These are phyloP conservation scores for Alentia gelatinosa DNA, from an alignment of 2,888 invertebrate genomes.

Conservation along the genomic window DNA sequence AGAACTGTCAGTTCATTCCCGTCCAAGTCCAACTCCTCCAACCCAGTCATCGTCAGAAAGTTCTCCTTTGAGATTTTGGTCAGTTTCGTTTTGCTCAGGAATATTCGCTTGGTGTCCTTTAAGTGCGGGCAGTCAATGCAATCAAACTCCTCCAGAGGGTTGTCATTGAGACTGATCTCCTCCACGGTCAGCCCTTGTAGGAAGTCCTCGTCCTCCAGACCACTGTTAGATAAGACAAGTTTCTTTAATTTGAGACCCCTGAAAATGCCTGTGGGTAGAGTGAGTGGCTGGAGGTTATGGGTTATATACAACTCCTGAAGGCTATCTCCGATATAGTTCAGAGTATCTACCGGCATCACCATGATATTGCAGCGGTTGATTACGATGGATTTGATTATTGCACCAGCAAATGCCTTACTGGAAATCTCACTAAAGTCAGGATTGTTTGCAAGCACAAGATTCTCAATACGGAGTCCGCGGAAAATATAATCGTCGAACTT, in stretches of 20 bases:
- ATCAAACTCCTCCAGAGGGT: constrained; percentile 62
- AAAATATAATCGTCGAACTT: constrained; percentile 60
- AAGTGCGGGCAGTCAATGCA: constrained; percentile 49
- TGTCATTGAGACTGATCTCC: constrained; percentile 62
- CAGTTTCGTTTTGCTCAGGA: constrained; percentile 59
- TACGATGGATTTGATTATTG: constrained; percentile 55
- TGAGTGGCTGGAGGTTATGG: constrained; percentile 61
- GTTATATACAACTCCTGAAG: constrained; percentile 62
- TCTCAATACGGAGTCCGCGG: constrained; percentile 59
- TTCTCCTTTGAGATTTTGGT: constrained; percentile 53
- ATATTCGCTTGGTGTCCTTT: constrained; percentile 56
- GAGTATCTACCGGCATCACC: constrained; percentile 47
- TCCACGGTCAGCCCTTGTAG: constrained; percentile 56
- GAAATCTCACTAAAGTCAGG: constrained; percentile 59
- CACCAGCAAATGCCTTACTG: constrained; percentile 59
- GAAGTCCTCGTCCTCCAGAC: constrained; percentile 61
- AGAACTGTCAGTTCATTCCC: constrained; percentile 60
- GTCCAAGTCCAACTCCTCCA: constrained; percentile 62
- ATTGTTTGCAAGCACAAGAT: constrained; percentile 62
- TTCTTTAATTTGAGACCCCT: constrained; percentile 59
- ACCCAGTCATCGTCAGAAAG: constrained; percentile 54
- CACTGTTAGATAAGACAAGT: constrained; percentile 60
- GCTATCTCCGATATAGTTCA: constrained; percentile 53
- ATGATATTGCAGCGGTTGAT: constrained; percentile 60
- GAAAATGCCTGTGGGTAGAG: constrained; percentile 60